Evolutionary conservation across 2,113 vertebrate genomes (phyloP).

Genomic region (Gnathochromis pfefferi): DNA sequence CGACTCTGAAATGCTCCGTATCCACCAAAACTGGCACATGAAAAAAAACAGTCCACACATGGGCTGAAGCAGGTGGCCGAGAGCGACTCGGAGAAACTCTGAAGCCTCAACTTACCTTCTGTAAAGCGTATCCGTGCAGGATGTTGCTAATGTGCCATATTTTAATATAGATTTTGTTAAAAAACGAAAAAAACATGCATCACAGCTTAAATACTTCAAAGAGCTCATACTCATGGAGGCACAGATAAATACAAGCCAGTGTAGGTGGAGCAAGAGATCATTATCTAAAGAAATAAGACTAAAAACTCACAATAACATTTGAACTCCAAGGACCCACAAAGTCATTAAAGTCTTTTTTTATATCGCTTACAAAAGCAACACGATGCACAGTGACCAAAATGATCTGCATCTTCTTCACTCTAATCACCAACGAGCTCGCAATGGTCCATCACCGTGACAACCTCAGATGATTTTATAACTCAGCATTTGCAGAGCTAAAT

Average conservation of each 20-base stretch:
- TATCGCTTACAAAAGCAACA: background rate
- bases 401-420: background rate
- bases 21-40: background rate
- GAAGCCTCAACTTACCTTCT: background rate
- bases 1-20: background rate
- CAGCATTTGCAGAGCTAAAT: background rate
- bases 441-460: background rate
- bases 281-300: background rate
- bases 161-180: background rate
- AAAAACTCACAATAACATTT: background rate
- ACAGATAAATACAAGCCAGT: background rate
- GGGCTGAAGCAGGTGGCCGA: background rate
- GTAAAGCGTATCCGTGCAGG: rapidly evolving
- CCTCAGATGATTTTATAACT: background rate
- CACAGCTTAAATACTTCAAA: background rate
- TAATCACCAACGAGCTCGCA: rapidly evolving
- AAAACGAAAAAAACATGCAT: rapidly evolving
- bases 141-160: background rate
- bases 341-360: background rate
- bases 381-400: background rate
- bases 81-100: background rate
- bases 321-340: background rate
- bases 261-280: background rate
- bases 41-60: background rate
- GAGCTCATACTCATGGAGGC: background rate